phyloP scores from a whole-genome alignment of 2,113 vertebrate genomes.

The Caloenas nicobarica region DNA sequence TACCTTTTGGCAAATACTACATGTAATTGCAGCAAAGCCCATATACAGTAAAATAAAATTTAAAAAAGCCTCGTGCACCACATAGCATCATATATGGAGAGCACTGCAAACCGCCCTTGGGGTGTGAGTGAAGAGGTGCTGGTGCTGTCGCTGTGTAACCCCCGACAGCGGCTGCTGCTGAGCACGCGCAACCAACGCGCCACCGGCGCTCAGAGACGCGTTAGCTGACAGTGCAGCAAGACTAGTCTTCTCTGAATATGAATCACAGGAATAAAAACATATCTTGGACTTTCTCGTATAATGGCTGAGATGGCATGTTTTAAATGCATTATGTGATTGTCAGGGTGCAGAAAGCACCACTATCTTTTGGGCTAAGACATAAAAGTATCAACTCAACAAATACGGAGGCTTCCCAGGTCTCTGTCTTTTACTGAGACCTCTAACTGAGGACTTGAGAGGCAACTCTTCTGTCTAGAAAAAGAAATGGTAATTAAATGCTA shows the following conservation, averaged over 20 bases:
- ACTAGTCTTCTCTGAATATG: no score
- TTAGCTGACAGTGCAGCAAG: no score
- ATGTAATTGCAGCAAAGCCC: not conserved
- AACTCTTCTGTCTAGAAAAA: not conserved
- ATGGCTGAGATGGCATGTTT: not conserved
- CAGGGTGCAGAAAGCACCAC: not conserved
- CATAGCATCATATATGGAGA: not conserved
- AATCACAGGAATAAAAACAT: not conserved
- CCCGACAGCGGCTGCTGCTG: fast-evolving
- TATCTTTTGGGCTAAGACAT: not conserved
- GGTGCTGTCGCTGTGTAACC: not conserved
- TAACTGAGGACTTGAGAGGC: not conserved
- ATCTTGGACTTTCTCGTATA: not conserved
- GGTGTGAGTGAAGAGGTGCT: not conserved
- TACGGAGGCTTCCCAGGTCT: not conserved
- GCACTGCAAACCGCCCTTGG: not conserved
- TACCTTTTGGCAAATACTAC: not conserved
- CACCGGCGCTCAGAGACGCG: no score
- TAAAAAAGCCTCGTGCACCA: not conserved
- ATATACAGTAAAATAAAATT: not conserved
- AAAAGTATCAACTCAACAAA: not conserved
- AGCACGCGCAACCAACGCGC: not conserved
- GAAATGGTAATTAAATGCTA: not conserved
- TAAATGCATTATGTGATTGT: not conserved
- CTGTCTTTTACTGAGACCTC: not conserved